Base-by-base conservation (phyloP, 2,888 invertebrate genomes). In the Cosmia trapezina region DNA sequence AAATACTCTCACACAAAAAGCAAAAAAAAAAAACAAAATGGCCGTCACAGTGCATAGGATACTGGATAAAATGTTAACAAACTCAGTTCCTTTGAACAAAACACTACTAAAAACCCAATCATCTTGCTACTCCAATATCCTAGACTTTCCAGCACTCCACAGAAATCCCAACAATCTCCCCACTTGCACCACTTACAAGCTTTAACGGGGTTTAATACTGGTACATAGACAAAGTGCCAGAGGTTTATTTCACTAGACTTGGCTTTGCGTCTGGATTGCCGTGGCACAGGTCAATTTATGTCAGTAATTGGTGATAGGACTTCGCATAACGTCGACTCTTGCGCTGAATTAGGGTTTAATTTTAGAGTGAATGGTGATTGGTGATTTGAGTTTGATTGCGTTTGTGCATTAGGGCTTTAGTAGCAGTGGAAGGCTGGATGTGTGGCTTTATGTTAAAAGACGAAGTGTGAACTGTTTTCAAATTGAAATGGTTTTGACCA, bases 241-340 rank as follows among this genome's bases (percentile, higher is more conserved):
- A 87, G 91, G 93, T 93, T 92, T 92, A 92, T 92, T 93, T 91
- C 93, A 91, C 91, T 90, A 89, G 89, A 91, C 90, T 89, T 88
- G 85, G 88, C 89, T 88, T 87, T 84, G 72, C 81, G 83, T 83
- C 84, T 84, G 81, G 86, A 87, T 86, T 86, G 83, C 71, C 81
- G 73, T 37, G n/a, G 80, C 70, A 73, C 83, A 70, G 88, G 86
- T 89, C 91, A 89, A 89, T 90, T 90, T 88, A 88, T 89, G 83
- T 72, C 81, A 78, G 87, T 91, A 91, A 92, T 91, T 88, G 89
- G 86, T 80, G 80, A 82, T 85, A 83, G 77, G 81, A 86, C 77
- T 83, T 81, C 83, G 73, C 51, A 73, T 82, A 74, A 83, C 76
- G 76, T 65, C 57, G 51, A 70, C 75, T 71, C 51, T 73, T 78